Base-by-base conservation (phyloP, 53 echinoderm and acorn worm species). In the Temnopleurus reevesii region DNA sequence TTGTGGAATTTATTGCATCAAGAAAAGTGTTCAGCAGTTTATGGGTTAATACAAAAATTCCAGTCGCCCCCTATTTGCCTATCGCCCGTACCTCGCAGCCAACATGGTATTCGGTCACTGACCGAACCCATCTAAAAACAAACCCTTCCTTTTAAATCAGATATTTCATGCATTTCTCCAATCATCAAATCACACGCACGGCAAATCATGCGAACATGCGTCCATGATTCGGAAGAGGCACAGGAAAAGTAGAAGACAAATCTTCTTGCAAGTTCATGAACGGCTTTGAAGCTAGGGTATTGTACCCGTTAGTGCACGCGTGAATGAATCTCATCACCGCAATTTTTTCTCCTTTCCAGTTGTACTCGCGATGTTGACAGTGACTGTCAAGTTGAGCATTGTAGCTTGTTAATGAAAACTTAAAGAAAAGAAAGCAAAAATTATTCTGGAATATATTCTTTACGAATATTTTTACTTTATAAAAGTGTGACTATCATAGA, bases 121-220 rank as follows among this genome's bases (percentile, higher is more conserved):
- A 65, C 65, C 65, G 65, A 18, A 5, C 3, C 65, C 36, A 15
- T 33, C 19, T 65, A 65, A 65, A 64, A 65, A 65, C 65, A 65
- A 55, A 35, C 34, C 65, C 35, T 65, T 18, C 19, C 15, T 65
- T n/a, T n/a, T 65, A 65, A 65, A 65, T 65, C 65, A 65, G 65
- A 65, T 65, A 65, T 65, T 65, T 65, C 65, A 65, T 65, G 65
- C 65, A 18, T 65, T 65, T 65, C 65, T 65, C 65, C 3, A 65
- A 65, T 65, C 65, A 65, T 65, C 65, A 35, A 65, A 65, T 65
- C 65, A 65, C 35, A 34, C 12, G 65, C 34, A 6, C 4, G 65
- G 35, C 33, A 65, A 13, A 17, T 35, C 65, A 65, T 17, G 65
- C 65, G 65, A 35, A 7, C 8, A n/a, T 1, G 19, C 65, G 33